Conservation (phyloP, 2,888 invertebrate species). For the Crematogaster levior region DNA sequence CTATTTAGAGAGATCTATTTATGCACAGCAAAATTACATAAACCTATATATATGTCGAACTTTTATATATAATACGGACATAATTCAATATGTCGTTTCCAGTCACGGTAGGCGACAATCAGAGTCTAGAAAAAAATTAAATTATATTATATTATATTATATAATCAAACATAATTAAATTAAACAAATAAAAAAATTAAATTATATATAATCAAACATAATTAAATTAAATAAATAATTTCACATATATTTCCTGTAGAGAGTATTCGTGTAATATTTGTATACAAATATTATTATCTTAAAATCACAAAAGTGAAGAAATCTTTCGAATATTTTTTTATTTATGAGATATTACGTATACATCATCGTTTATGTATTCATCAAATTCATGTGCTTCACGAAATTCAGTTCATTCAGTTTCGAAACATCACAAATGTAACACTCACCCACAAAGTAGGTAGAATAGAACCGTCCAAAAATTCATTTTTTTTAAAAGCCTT, state of each 20-base stretch:
- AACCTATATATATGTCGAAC: neutral
- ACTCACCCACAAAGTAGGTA: slow-evolving; percentile 58
- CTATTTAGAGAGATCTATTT: too few species aligned
- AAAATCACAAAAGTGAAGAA: slow-evolving; percentile 1
- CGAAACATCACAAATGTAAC: neutral
- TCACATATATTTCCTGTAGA: too few species aligned
- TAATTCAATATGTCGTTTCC: slow-evolving; percentile 21
- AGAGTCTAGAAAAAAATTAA: slow-evolving; percentile 53
- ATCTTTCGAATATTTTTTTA: neutral
- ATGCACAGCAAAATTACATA: neutral
- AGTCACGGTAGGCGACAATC: slow-evolving; percentile 35
- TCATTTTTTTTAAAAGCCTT: slow-evolving; percentile 3
- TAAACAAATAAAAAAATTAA: too few species aligned
- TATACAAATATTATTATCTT: neutral
- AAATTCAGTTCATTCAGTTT: neutral
- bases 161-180: too few species aligned
- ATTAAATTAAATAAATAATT: too few species aligned
- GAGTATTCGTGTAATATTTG: too few species aligned
- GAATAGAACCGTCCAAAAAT: slow-evolving; percentile 26
- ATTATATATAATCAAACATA: too few species aligned
- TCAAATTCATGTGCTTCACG: neutral
- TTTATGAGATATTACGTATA: neutral
- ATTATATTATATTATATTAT: slow-evolving; percentile 3
- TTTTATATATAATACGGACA: neutral
- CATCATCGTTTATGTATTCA: neutral